Evolutionary conservation across 2,888 invertebrate species (phyloP), one percentile per base, ranked within the genome.

Genomic region (Candidula unifasciata): DNA sequence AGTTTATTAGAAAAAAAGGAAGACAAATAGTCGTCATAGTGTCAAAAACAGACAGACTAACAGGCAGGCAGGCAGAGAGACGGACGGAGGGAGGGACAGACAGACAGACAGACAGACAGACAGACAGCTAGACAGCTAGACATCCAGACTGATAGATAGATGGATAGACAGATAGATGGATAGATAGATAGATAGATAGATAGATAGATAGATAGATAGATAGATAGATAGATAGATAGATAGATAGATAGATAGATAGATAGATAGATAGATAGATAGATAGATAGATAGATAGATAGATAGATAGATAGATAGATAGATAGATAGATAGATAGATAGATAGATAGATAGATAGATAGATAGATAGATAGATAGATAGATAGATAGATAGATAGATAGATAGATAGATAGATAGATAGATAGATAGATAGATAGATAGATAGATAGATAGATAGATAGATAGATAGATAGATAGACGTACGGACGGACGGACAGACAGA

Each of bases 281-380:
- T 24, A 24, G 21, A 18, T 60, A n/a, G n/a, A 5, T 60, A 60
- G 60, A 18, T 60, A 60, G 60, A 60, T 60, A 24, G n/a, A 44
- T 44, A 44, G 66, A 66, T 66, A 66, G 66, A 66, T 66, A 66
- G 66, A 66, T 66, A 66, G 66, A 66, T 66, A 66, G 66, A 66
- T 66, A 66, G 66, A 66, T 66, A 66, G 66, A 66, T 66, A 66
- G 66, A 66, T 66, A 66, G 66, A 66, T 66, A 66, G 66, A 66
- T 66, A 66, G 66, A 66, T 66, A 66, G 66, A 66, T 66, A 66
- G 66, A 66, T 66, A 66, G 66, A 66, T 66, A 66, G 66, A 66
- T 66, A 66, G 66, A 66, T 66, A 66, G 66, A 66, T 66, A 66
- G 66, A 66, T 66, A 66, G 66, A 66, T 66, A 66, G 66, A 66